Percentiles rank a stretch among this genome's conserved stretches.
phyloP scores from a whole-genome alignment of 35 echinoderm and acorn worm species.

The Apostichopus japonicus region DNA sequence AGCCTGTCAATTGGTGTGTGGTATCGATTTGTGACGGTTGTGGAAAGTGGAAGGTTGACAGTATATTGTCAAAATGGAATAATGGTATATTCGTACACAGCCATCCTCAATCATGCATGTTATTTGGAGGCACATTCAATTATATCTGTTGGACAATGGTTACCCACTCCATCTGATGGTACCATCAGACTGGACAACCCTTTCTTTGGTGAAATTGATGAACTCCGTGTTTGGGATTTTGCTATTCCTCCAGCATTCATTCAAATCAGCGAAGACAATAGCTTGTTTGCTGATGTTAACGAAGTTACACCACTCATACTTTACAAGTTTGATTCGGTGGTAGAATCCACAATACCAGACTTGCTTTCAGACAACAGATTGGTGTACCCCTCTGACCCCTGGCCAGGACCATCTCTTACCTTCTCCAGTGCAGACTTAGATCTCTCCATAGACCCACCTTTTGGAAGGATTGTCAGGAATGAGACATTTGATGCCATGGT shows the following conservation, averaged over 20 bases:
- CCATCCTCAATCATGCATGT: not conserved
- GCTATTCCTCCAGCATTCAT: slow-evolving; percentile 75
- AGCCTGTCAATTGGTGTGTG: slow-evolving; percentile 56
- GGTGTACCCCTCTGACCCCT: slow-evolving; percentile 61
- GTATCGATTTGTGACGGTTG: slow-evolving; percentile 67
- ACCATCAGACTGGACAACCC: slow-evolving; percentile 47
- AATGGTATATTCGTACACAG: slow-evolving; percentile 35
- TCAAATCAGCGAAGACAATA: slow-evolving; percentile 40
- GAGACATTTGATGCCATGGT: slow-evolving; percentile 40
- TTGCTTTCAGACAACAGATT: slow-evolving; percentile 55
- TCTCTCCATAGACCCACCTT: slow-evolving; percentile 48
- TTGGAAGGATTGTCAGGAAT: slow-evolving; percentile 45
- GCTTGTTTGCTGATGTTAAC: slow-evolving; percentile 50
- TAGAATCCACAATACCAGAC: slow-evolving; percentile 37
- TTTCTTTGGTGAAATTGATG: slow-evolving; percentile 76
- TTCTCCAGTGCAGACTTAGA: slow-evolving; percentile 68
- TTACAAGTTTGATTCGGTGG: slow-evolving; percentile 72
- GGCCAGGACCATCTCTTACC: slow-evolving; percentile 67
- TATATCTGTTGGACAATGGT: slow-evolving; percentile 82
- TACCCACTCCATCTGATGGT: slow-evolving; percentile 52
- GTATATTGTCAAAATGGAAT: slow-evolving; percentile 59
- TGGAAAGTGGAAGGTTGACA: slow-evolving; percentile 30
- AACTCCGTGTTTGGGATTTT: slow-evolving; percentile 77
- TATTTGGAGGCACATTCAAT: slow-evolving; percentile 38
- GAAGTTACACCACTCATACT: slow-evolving; percentile 29